Conservation (phyloP, 2,888 invertebrate genomes). For the Callinectes sapidus region DNA sequence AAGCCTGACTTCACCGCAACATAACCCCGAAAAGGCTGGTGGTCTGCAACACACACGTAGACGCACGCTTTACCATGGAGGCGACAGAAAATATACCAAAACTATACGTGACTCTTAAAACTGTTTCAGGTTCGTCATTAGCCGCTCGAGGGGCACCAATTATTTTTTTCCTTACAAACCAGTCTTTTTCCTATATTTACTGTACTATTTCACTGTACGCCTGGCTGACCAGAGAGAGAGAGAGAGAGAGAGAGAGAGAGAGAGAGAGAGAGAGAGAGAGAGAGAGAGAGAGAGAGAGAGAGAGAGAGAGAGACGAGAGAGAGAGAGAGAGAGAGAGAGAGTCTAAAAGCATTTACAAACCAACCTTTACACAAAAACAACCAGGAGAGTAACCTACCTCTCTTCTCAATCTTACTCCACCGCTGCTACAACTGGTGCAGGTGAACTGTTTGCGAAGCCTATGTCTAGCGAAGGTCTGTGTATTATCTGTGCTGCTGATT, state of each 20-base stretch:
- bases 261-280: conserved; percentile 5
- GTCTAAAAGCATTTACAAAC: not conserved
- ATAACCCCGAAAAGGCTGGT: not conserved
- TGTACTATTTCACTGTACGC: not conserved
- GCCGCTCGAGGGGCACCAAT: not conserved
- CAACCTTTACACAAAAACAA: not conserved
- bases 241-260: conserved; percentile 43
- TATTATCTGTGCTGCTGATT: not conserved
- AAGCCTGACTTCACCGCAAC: not conserved
- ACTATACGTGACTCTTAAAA: conserved; percentile 5
- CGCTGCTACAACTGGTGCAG: not conserved
- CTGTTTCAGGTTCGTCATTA: not conserved
- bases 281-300: conserved; percentile 32
- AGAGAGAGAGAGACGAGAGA: conserved; percentile 33
- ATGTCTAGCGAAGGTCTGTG: not conserved
- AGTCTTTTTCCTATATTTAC: not conserved
- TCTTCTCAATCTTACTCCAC: not conserved
- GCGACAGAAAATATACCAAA: not conserved
- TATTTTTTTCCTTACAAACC: not conserved
- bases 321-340: conserved; percentile 10
- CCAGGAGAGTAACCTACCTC: not conserved
- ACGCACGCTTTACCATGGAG: not conserved
- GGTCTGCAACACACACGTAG: not conserved
- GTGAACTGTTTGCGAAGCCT: not conserved
- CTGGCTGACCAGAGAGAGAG: conserved; percentile 23